Conservation (phyloP, 2,113 vertebrate genomes). For the Bos taurus region DNA sequence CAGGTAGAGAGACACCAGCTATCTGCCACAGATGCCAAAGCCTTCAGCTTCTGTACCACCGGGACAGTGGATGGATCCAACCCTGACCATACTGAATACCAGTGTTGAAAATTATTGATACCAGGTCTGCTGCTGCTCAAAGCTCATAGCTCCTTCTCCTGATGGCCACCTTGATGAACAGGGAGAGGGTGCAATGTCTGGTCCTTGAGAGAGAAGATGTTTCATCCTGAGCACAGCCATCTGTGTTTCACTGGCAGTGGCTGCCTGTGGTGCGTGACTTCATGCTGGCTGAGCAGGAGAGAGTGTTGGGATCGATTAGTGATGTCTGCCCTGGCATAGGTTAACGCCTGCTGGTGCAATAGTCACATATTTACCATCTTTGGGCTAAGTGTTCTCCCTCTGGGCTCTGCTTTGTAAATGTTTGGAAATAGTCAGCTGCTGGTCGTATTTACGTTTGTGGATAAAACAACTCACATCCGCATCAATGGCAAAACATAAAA, state of each 20-base stretch:
- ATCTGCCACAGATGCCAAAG: not conserved
- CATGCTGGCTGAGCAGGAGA: not conserved
- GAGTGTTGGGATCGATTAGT: not conserved
- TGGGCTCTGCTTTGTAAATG: not conserved
- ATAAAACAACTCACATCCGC: not conserved
- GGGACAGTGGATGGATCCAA: not conserved
- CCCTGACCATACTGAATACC: not conserved
- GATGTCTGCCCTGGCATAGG: not conserved
- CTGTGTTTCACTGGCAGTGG: not conserved
- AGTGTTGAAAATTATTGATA: not conserved
- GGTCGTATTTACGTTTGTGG: not conserved
- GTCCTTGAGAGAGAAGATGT: not conserved
- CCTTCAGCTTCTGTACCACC: not conserved
- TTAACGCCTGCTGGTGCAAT: accelerated
- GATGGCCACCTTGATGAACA: not conserved
- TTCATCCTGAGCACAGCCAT: not conserved
- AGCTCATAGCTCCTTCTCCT: not conserved
- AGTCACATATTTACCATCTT: not conserved
- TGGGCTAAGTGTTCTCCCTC: not conserved
- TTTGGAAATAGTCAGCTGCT: not conserved
- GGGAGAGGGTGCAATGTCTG: too few species aligned
- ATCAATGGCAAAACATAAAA: not conserved
- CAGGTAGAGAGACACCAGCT: not conserved
- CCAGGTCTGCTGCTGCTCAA: not conserved
- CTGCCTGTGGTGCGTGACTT: not conserved